A percentile compares a stretch with the other conserved stretches of the same genome.
phyloP scores from a whole-genome alignment of 2,113 vertebrate species.

The Embiotoca jacksoni region DNA sequence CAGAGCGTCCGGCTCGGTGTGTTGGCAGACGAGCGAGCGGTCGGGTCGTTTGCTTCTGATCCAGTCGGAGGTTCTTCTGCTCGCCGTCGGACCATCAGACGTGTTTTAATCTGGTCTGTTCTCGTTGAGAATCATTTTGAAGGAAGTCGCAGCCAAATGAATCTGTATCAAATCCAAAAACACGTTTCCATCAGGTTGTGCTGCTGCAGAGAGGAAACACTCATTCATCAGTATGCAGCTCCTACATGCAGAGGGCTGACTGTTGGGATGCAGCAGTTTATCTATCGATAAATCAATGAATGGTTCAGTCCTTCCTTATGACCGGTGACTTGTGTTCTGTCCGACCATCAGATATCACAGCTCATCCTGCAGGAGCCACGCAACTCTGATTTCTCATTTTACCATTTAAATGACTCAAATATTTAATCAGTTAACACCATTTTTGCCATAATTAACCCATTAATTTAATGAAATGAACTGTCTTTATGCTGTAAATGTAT shows the following conservation, averaged over 20 bases:
- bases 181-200: neutral
- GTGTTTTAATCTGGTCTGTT: neutral
- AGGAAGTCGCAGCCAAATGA: neutral
- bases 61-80: neutral
- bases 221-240: neutral
- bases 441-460: no score
- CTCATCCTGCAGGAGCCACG: no score
- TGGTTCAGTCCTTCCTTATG: neutral
- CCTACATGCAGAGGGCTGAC: neutral
- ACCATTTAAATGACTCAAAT: no score
- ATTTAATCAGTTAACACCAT: no score
- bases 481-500: no score
- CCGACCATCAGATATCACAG: no score
- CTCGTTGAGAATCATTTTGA: constrained; percentile 15
- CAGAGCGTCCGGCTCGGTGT: neutral
- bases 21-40: neutral
- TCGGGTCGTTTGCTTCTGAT: neutral
- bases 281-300: neutral
- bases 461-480: no score
- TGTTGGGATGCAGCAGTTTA: neutral
- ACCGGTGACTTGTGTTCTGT: no score
- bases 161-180: neutral
- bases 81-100: neutral
- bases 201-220: neutral
- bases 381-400: no score